These are phyloP conservation scores for Drosophila mauritiana DNA, from an alignment of 1,140 invertebrate genomes.

Conservation along the genomic window DNA sequence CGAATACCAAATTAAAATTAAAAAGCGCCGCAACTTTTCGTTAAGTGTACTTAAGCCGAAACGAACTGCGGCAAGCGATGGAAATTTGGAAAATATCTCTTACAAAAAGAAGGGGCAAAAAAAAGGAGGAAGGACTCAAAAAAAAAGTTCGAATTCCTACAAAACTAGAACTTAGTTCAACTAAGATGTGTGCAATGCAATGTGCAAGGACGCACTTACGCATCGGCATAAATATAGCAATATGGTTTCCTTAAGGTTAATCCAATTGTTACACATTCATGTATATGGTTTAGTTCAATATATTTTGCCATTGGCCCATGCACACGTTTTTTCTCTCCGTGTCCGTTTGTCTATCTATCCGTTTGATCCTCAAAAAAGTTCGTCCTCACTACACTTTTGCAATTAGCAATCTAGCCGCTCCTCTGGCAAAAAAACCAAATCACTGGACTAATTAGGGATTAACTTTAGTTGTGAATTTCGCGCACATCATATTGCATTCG, in stretches of 20 bases:
- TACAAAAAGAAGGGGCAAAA: neutral
- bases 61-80: neutral
- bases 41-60: neutral
- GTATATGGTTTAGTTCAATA: conserved; percentile 37
- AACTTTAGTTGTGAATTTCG: neutral
- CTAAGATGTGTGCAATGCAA: conserved; percentile 47
- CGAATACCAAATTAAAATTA: conserved; percentile 1
- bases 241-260: conserved; percentile 26
- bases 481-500: conserved; percentile 3
- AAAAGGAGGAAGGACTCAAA: conserved; percentile 10
- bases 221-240: conserved; percentile 19
- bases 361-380: neutral
- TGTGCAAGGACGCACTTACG: conserved; percentile 15
- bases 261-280: conserved; percentile 25
- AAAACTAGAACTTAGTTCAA: conserved; percentile 61
- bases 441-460: conserved; percentile 20
- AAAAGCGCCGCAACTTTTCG: conserved; percentile 6
- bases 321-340: conserved; percentile 2
- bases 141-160: conserved; percentile 8
- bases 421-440: conserved; percentile 8
- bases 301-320: conserved; percentile 44
- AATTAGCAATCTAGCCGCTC: neutral
- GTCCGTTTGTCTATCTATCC: conserved; percentile 8
- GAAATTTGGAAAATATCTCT: conserved; percentile 17
- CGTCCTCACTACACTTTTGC: neutral